Base-by-base conservation (phyloP, 2,113 vertebrate genomes). In the Polypterus senegalus region DNA sequence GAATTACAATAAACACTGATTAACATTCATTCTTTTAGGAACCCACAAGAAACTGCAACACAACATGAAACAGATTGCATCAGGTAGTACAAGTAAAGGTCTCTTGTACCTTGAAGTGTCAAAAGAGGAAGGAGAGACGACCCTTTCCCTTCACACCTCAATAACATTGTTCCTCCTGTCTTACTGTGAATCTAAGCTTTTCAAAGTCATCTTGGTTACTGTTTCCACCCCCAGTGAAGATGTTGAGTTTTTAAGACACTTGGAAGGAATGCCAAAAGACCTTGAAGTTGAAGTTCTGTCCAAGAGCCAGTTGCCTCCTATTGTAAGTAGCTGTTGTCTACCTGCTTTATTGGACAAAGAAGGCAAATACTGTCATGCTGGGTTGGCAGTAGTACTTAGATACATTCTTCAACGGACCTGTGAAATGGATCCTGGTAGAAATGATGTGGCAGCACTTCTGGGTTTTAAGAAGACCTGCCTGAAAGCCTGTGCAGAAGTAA, bases 381-480 rank as follows among this genome's bases (percentile, higher is more conserved):
- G 96, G 3, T 83, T 99, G 66, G 92, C 96, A 4, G 93, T 97
- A 61, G 90, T 97, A 4, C 76, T 97, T 46, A 89, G 96, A 63
- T 84, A 95, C 52, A 85, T 97, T 61, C 83, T 97, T 71, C 82
- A 83, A 67, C 89, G 78, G 63, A 84, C 88, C 0, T 71, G 81
- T 0, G 76, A 88, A 61, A 75, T 69, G 4, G 86, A 91, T 47
- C 82, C 89, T 4, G 77, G 79, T 3, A 90, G 81, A 62, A 91
- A 81, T 48, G 86, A 92, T 45, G 64, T 93, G 58, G 65, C 85
- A 61, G 88, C 88, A 49, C 86, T 99, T 60, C 70, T 99, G 66
- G 95, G 96, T 9, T 99, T 98, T 77, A 97, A 97, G 84, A 93
- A 93, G 80, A 98, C 96, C 9, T 99, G 96, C 66, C 80, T 99